A percentile compares a stretch with the other conserved stretches of the same genome.
phyloP scores from a whole-genome alignment of 2,797 vertebrate species.

The Cottoperca gobio region DNA sequence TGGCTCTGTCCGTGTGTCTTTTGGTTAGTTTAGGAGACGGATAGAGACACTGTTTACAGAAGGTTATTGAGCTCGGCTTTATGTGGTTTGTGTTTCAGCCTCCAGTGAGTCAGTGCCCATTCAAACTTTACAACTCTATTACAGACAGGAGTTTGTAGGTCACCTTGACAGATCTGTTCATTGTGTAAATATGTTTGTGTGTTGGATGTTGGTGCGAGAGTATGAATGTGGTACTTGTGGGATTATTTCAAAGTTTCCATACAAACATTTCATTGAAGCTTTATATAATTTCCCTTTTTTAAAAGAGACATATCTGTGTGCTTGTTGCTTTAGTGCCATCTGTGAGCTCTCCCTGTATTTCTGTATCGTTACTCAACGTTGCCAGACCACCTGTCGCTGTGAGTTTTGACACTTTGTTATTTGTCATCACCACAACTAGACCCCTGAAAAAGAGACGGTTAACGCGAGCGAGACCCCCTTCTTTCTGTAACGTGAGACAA shows the following conservation, averaged over 20 bases:
- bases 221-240: background rate
- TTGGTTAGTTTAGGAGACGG: background rate
- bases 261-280: background rate
- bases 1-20: conserved; percentile 19
- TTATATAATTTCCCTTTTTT: too few relatives aligned
- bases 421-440: background rate
- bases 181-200: background rate
- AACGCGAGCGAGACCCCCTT: background rate
- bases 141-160: conserved; percentile 27
- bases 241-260: background rate
- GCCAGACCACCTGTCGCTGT: conserved; percentile 3
- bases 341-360: background rate
- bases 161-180: conserved; percentile 34
- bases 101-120: background rate
- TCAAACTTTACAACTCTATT: conserved; percentile 39
- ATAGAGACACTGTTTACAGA: background rate
- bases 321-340: background rate
- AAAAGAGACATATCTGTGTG: background rate
- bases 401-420: background rate
- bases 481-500: background rate
- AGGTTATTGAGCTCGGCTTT: conserved; percentile 34
- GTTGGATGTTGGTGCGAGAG: conserved; percentile 5
- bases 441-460: background rate
- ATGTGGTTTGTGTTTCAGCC: conserved; percentile 35
- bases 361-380: background rate